A percentile compares a stretch with the other conserved stretches of the same genome.
Evolutionary conservation across 2,113 vertebrate genomes (phyloP).

Genomic region (Symphodus melops): DNA sequence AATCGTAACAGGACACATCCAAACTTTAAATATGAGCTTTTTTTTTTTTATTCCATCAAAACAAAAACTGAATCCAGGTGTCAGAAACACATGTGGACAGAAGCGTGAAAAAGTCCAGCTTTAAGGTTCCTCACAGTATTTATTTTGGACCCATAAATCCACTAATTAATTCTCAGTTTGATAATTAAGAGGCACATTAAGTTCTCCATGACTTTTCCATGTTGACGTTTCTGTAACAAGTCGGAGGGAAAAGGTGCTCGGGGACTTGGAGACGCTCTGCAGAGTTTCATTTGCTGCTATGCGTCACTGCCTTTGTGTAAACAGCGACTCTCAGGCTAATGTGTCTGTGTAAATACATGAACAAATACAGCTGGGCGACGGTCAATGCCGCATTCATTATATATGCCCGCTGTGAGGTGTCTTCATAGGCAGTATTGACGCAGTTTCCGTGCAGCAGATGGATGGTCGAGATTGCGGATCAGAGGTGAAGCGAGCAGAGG

Average conservation of each 20-base stretch:
- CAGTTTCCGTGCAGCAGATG: constrained; percentile 71
- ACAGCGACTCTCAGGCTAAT: constrained; percentile 47
- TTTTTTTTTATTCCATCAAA: no score
- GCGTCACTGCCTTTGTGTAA: constrained; percentile 20
- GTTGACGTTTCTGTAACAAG: constrained; percentile 53
- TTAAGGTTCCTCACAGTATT: no score
- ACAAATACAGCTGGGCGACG: constrained; percentile 61
- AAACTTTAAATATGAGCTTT: no score
- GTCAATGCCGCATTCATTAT: constrained; percentile 62
- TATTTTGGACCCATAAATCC: constrained; percentile 32
- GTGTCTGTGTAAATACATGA: constrained; percentile 53
- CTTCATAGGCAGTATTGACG: constrained; percentile 43
- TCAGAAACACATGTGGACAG: no score
- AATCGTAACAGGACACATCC: no score
- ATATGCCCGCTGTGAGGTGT: constrained; percentile 36
- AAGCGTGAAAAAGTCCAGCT: no score
- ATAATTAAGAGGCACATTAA: constrained; percentile 61
- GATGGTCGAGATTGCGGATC: constrained; percentile 61
- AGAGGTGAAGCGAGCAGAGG: constrained; percentile 72
- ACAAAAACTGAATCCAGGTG: no score
- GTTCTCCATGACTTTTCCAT: constrained; percentile 46
- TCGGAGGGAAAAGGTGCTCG: constrained; percentile 14
- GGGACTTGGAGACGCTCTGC: not conserved
- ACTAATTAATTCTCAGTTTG: constrained; percentile 59
- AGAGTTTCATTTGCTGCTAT: constrained; percentile 13